phyloP scores from a whole-genome alignment of 2,113 vertebrate genomes.

The Syngnathus typhle region DNA sequence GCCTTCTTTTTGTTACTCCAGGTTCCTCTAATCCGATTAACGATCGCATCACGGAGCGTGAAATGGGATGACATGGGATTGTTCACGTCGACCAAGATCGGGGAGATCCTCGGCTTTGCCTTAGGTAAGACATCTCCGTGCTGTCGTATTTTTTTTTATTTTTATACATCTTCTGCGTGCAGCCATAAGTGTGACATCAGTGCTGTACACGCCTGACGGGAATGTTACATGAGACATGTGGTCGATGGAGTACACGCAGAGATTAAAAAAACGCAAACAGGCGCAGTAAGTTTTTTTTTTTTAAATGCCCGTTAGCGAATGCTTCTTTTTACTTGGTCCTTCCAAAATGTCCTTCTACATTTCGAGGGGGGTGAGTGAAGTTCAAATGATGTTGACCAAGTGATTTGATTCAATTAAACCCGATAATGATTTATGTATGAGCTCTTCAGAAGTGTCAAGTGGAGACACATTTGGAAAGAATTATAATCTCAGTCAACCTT shows the following conservation, averaged over 20 bases:
- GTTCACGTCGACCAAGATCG: slow-evolving; percentile 60
- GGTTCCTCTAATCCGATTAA: slow-evolving; percentile 3
- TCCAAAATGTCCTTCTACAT: neutral
- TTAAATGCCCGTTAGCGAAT: neutral
- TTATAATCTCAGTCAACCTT: neutral
- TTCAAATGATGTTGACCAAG: no score
- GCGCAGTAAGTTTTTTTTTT: neutral
- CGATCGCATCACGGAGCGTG: slow-evolving; percentile 30
- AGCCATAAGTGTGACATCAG: neutral
- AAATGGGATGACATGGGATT: slow-evolving; percentile 71
- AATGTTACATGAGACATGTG: slow-evolving; percentile 1
- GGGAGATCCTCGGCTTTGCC: slow-evolving; percentile 48
- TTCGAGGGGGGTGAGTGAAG: neutral
- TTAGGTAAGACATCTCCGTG: slow-evolving; percentile 48
- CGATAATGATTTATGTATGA: neutral
- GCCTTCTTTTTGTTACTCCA: slow-evolving; percentile 11
- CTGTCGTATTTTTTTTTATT: neutral
- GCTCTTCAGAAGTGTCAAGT: neutral
- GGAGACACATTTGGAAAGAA: neutral
- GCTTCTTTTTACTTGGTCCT: neutral
- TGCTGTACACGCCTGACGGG: neutral
- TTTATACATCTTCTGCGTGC: neutral
- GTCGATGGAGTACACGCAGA: neutral
- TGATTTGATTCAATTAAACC: neutral
- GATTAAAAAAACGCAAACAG: neutral